Base-by-base conservation (phyloP, 2,888 invertebrate species). In the Rhingia rostrata region DNA sequence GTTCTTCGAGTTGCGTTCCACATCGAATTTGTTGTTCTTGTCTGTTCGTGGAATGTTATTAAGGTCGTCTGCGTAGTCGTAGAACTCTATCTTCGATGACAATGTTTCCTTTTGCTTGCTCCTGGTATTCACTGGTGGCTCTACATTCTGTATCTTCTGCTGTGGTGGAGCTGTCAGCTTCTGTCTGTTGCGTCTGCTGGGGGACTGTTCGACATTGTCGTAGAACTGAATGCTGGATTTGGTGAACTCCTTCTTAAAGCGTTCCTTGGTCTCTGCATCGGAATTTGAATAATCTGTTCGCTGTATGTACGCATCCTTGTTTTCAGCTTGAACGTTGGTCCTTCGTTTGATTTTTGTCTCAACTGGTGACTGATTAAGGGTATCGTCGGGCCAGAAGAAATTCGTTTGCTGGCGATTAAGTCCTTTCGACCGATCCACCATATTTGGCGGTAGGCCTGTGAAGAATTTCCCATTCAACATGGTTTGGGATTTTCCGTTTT, bases 381-480 rank as follows among this genome's bases (percentile, higher is more conserved):
- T 88, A 22, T 92, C 92, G 67, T 92, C 91, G 0, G 92, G 92
- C 92, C 92, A 92, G 84, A 90, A 92, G 73, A 92, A 90, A 51
- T 91, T 90, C 22, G 91, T 90, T 79, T 90, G 89, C 74, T 90
- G 89, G 2, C 91, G 91, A 87, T 92, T 89, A 0, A 88, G 89
- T 2, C 70, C 86, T 22, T 84, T 87, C 4, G 75, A 73, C 0
- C 90, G 88, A 5, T 90, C 90, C 79, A 90, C 90, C 92, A 92
- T 92, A 53, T 89, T 89, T 56, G 90, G 90, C 69, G 92, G 89
- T 79, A 92, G 87, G 4, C 92, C 92, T 60, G 90, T 89, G 64
- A 89, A 92, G 87, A 92, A 92, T 87, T 92, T 92, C 74, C 92
- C 91, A 75, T 92, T 92, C 67, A 90, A 82, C 92, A 92, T 91